phyloP scores from a whole-genome alignment of 2,797 vertebrate genomes.

The Masticophis lateralis region DNA sequence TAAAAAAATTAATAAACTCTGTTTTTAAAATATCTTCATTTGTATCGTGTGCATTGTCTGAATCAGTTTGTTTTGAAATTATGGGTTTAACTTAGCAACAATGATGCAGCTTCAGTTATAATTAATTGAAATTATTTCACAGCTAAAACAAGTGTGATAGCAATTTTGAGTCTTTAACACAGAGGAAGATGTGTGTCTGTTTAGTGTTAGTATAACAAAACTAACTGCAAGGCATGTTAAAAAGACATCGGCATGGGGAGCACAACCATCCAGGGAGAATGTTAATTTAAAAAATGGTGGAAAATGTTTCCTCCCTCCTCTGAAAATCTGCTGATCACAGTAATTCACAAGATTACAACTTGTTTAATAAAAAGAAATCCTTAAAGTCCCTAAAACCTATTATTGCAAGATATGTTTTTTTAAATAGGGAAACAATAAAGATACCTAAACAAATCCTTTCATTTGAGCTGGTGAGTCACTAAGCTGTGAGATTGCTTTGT shows the following conservation, averaged over 20 bases:
- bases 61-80: neutral
- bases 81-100: neutral
- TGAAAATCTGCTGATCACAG: neutral
- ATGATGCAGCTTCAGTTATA: neutral
- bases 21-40: neutral
- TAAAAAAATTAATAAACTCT: neutral
- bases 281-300: slow-evolving; percentile 14
- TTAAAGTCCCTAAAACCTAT: neutral
- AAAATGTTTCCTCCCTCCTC: neutral
- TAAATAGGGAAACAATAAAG: neutral
- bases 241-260: neutral
- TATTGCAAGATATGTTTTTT: neutral
- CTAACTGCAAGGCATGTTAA: slow-evolving; percentile 2
- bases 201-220: neutral
- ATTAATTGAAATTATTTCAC: slow-evolving; percentile 14
- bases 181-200: neutral
- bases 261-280: slow-evolving; percentile 1
- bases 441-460: neutral
- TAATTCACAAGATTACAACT: neutral
- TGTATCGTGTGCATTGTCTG: neutral
- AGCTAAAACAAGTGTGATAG: neutral
- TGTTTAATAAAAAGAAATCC: neutral
- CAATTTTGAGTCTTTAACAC: neutral
- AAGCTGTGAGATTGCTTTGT: neutral
- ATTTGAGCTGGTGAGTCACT: neutral